These are phyloP conservation scores for Microtus oregoni DNA, from an alignment of 2,113 vertebrate genomes.

Conservation along the genomic window DNA sequence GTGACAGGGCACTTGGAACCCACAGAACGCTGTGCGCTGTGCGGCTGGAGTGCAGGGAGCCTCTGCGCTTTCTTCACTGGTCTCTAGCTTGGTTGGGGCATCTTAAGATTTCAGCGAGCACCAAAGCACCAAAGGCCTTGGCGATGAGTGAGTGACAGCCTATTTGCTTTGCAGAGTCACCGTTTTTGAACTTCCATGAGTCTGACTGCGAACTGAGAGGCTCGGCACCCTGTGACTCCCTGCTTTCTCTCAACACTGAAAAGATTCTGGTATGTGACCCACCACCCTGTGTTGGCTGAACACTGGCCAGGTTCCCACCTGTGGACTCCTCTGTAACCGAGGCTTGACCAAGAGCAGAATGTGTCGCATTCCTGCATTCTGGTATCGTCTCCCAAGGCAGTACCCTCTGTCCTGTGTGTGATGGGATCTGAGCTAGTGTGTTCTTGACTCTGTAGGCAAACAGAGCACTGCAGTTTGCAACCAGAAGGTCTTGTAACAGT, in stretches of 20 bases:
- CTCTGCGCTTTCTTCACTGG: not conserved
- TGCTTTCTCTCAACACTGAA: conserved; percentile 95
- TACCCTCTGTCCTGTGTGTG: not conserved
- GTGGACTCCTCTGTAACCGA: not conserved
- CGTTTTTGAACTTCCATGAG: conserved; percentile 94
- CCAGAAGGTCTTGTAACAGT: not conserved
- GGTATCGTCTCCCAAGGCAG: too few relatives aligned
- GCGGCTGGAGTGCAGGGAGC: too few relatives aligned
- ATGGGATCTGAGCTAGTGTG: not conserved
- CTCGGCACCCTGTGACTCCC: conserved; percentile 92
- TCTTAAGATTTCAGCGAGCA: not conserved
- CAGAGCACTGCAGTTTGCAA: not conserved
- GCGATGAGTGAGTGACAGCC: conserved; percentile 11
- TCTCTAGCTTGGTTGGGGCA: not conserved
- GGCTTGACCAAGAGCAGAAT: not conserved
- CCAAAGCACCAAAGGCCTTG: not conserved
- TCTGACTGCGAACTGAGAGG: conserved; percentile 94
- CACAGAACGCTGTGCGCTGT: not conserved
- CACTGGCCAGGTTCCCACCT: not conserved
- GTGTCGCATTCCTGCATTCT: not conserved
- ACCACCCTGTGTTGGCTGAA: not conserved
- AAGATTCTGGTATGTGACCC: conserved; percentile 93
- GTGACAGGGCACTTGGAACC: too few relatives aligned
- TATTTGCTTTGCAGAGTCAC: conserved; percentile 89
- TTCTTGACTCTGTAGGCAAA: not conserved